These are phyloP conservation scores for Athene noctua DNA, from an alignment of 2,113 vertebrate genomes.

Conservation along the genomic window DNA sequence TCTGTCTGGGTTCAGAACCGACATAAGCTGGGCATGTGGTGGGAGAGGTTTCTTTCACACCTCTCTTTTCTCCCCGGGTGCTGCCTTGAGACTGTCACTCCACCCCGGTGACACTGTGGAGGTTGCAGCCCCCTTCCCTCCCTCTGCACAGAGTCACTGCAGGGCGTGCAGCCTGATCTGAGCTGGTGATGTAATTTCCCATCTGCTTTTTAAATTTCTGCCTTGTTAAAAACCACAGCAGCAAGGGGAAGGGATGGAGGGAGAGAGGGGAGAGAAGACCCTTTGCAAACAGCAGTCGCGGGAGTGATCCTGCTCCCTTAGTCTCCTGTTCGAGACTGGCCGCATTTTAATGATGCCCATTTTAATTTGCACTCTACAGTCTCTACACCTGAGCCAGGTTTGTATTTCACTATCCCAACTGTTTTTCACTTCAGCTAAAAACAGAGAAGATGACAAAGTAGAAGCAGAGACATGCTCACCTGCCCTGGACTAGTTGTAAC, in stretches of 20 bases:
- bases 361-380: neutral
- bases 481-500: neutral
- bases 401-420: neutral
- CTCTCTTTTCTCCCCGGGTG: neutral
- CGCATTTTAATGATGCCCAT: neutral
- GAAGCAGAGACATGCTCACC: neutral
- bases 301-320: neutral
- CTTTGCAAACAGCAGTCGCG: neutral
- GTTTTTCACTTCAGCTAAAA: neutral
- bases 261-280: neutral
- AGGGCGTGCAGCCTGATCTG: conserved; percentile 7
- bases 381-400: neutral
- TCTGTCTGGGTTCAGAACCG: conserved; percentile 2
- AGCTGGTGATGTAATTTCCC: conserved; percentile 60
- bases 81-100: neutral
- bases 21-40: neutral
- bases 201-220: conserved; percentile 46
- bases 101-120: neutral
- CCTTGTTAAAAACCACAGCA: neutral
- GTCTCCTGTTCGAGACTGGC: neutral
- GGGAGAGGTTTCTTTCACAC: conserved; percentile 24
- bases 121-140: conserved; percentile 1
- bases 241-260: neutral
- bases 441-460: neutral
- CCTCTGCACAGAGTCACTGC: neutral